These are phyloP conservation scores for Sitophilus oryzae DNA, from an alignment of 1,140 invertebrate genomes.

Conservation along the genomic window DNA sequence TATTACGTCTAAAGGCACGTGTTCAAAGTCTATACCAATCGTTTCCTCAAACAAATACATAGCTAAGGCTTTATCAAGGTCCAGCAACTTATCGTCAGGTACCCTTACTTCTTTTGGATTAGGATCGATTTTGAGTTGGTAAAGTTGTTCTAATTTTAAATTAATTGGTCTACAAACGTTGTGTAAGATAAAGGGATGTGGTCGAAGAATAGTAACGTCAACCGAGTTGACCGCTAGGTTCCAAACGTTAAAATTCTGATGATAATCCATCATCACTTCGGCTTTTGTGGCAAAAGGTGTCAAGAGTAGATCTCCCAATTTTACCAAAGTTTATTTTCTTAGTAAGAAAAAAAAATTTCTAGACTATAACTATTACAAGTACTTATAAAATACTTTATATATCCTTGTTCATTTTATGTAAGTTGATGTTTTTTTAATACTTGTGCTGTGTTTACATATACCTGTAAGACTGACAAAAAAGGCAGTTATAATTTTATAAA, in stretches of 20 bases:
- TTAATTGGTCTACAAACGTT: conserved; percentile 18
- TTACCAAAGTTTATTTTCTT: too few species aligned
- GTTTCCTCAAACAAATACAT: conserved; percentile 25
- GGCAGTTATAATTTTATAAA: too few species aligned
- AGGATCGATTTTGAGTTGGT: conserved; percentile 11
- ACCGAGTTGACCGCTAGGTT: conserved; percentile 9
- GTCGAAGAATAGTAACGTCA: conserved; percentile 12
- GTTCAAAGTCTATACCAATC: not conserved
- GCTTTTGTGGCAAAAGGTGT: conserved; percentile 1
- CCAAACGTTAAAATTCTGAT: conserved; percentile 12
- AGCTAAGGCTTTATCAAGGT: not conserved
- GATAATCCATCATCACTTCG: not conserved
- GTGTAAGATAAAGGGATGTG: conserved; percentile 10
- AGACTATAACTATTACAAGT: too few species aligned
- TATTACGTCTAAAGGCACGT: conserved; percentile 9
- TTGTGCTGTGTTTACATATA: too few species aligned
- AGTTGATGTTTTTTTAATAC: too few species aligned
- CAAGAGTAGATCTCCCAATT: conserved; percentile 12
- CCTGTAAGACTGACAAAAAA: too few species aligned
- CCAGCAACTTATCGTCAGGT: conserved; percentile 1
- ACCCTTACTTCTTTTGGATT: conserved; percentile 7
- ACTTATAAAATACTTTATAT: too few species aligned
- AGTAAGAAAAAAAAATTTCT: too few species aligned
- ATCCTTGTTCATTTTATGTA: too few species aligned
- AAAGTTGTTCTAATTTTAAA: conserved; percentile 4